Percentiles rank a stretch among this genome's conserved stretches.
phyloP scores from a whole-genome alignment of 2,113 vertebrate genomes.

The human (Homo sapiens) region DNA sequence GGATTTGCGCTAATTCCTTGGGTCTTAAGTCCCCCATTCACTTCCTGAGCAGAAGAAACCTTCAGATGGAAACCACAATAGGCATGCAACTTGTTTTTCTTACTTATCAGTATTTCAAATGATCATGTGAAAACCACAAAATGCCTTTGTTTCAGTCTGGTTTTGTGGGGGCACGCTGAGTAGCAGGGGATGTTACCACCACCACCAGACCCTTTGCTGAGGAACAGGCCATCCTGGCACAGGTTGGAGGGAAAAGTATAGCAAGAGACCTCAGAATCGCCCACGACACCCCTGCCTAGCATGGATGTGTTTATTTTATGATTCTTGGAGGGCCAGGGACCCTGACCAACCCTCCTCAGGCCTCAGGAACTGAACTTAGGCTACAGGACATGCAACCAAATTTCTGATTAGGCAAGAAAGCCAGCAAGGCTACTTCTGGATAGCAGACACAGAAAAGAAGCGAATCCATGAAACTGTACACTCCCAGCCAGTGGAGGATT shows the following conservation, averaged over 20 bases:
- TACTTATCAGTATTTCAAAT: background rate
- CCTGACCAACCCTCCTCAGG: background rate
- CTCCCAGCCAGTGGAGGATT: accelerated
- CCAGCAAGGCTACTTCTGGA: background rate
- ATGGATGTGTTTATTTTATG: background rate
- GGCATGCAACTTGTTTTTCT: background rate
- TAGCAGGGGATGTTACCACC: background rate
- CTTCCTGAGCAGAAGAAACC: constrained; percentile 55
- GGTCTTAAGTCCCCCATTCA: constrained; percentile 7
- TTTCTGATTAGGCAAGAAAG: background rate
- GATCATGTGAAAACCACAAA: constrained; percentile 6
- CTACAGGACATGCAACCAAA: background rate
- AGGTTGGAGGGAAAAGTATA: background rate
- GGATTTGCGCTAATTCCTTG: background rate
- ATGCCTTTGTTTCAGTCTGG: background rate
- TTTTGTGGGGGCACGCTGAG: background rate
- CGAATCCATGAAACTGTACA: accelerated
- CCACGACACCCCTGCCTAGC: accelerated
- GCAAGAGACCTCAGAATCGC: background rate
- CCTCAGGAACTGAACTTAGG: background rate
- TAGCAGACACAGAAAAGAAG: background rate
- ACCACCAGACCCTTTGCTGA: background rate
- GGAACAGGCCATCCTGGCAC: background rate
- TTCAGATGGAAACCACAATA: background rate
- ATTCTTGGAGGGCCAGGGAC: background rate